Percentiles rank a stretch among this genome's conserved stretches.
Conservation (phyloP, 1,140 invertebrate genomes). For the Heliothis virescens region DNA sequence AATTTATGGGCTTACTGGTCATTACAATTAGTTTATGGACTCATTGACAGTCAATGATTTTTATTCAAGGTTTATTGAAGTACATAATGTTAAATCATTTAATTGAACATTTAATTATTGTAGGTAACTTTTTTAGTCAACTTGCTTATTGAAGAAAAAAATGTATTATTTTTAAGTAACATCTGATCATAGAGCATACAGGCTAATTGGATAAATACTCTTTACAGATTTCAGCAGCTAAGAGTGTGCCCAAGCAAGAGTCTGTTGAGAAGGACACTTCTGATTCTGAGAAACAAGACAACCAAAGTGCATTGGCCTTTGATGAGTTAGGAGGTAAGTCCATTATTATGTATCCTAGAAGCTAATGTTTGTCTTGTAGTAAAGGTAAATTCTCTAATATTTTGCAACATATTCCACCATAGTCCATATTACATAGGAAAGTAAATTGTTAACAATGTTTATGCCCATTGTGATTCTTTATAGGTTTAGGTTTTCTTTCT, state of each 20-base stretch:
- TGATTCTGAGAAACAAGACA: conserved; percentile 76
- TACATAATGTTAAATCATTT: not conserved
- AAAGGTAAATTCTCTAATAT: no score
- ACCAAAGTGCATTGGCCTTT: conserved; percentile 84
- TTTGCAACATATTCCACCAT: no score
- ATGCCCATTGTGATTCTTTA: no score
- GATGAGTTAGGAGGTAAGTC: conserved; percentile 90
- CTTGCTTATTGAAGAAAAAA: no score
- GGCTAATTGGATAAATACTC: not conserved
- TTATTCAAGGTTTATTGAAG: not conserved
- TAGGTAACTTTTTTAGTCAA: not conserved
- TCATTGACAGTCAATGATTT: conserved; percentile 2
- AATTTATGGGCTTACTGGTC: not conserved
- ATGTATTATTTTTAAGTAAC: no score
- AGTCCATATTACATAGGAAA: no score
- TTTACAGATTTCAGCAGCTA: conserved; percentile 66
- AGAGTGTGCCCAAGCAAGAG: conserved; percentile 66
- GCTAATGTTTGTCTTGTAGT: no score
- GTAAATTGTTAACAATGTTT: no score
- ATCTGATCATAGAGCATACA: no score
- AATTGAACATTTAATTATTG: not conserved
- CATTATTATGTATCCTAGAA: conserved; percentile 40
- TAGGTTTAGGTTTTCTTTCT: no score
- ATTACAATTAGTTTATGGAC: not conserved
- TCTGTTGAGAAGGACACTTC: conserved; percentile 67